These are phyloP conservation scores for Otis tarda DNA, from an alignment of 2,113 vertebrate genomes.

Conservation along the genomic window DNA sequence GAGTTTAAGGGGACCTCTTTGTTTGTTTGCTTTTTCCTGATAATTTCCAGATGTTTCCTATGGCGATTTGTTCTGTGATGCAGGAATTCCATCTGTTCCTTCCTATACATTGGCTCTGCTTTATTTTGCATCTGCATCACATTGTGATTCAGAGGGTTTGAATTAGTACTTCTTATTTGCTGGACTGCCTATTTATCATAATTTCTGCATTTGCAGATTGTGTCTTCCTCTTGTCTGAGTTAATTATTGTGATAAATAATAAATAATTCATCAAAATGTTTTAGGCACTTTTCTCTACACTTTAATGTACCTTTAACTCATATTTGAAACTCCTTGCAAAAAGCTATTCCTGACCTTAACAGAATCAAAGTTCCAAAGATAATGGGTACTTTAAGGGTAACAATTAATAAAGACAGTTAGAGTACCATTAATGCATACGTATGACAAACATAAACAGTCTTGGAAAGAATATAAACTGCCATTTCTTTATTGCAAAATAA, in stretches of 20 bases:
- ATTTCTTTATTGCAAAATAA: not conserved
- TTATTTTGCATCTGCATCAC: not conserved
- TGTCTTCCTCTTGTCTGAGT: not conserved
- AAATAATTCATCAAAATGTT: not conserved
- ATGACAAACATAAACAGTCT: not conserved
- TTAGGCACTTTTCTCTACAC: not conserved
- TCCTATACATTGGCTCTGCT: not conserved
- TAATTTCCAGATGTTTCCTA: constrained; percentile 35
- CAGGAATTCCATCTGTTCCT: constrained; percentile 7
- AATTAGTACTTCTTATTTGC: not conserved
- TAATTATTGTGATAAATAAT: not conserved
- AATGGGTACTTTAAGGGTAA: not conserved
- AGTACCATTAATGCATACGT: not conserved
- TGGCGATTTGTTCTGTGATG: not conserved
- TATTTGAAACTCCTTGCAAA: not conserved
- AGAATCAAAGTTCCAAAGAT: not conserved
- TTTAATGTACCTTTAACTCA: not conserved
- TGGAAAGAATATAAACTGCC: not conserved
- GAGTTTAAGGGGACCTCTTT: not conserved
- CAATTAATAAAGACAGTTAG: not conserved
- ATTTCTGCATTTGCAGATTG: not conserved
- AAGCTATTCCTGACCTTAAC: not conserved
- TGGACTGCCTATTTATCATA: not conserved
- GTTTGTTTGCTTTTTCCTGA: constrained; percentile 33
- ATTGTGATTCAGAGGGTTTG: not conserved